Percentiles rank a stretch among this genome's conserved stretches.
Conservation (phyloP, 2,113 vertebrate species). For the Zosterops japonicus region DNA sequence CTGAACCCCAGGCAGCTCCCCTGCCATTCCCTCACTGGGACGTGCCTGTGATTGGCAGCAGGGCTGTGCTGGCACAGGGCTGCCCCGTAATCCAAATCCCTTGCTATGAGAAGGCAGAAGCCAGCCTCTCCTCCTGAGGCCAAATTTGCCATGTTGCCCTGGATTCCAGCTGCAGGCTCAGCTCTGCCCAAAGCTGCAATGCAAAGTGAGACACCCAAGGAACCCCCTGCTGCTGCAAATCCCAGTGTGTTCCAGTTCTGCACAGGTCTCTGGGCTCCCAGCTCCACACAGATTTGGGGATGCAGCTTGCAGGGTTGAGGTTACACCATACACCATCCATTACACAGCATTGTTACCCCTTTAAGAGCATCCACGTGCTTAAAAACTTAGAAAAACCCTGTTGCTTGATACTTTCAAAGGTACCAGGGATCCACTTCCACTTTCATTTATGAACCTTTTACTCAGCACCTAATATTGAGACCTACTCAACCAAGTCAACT, state of each 20-base stretch:
- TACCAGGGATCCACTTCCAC: neutral
- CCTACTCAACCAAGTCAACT: neutral
- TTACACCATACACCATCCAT: neutral
- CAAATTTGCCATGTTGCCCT: neutral
- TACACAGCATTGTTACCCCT: neutral
- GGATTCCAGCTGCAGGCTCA: neutral
- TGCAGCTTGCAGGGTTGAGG: neutral
- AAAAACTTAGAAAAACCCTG: neutral
- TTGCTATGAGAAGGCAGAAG: neutral
- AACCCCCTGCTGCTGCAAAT: neutral
- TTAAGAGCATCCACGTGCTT: neutral
- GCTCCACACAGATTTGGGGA: neutral
- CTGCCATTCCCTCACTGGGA: fast-evolving
- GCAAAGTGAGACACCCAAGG: neutral
- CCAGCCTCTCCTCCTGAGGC: neutral
- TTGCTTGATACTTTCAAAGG: neutral
- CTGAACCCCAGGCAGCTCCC: neutral
- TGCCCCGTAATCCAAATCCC: neutral
- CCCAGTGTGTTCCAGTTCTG: neutral
- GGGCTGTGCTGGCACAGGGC: neutral
- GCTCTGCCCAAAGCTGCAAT: neutral
- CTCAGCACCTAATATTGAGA: neutral
- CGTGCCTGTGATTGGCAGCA: neutral
- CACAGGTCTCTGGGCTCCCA: neutral
- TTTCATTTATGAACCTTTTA: neutral